phyloP scores from a whole-genome alignment of 64 coral and sea anemone species.

The Acropora tenuis region DNA sequence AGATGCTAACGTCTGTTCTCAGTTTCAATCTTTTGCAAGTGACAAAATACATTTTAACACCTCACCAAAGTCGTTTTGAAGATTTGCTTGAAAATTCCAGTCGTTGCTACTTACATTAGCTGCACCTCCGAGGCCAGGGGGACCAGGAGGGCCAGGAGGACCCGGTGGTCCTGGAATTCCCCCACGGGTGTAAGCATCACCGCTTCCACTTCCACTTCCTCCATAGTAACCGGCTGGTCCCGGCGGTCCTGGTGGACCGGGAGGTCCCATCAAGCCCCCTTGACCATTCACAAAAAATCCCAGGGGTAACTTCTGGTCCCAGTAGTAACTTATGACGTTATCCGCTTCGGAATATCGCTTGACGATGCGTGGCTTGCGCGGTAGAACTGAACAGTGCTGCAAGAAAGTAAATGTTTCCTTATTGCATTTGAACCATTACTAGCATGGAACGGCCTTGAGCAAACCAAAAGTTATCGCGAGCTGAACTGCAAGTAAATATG shows the following conservation, averaged over 20 bases:
- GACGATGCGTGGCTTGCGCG: slow-evolving; percentile 17
- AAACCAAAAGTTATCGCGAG: no score
- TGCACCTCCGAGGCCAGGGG: slow-evolving; percentile 14
- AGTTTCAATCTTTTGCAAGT: background rate
- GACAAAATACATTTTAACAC: background rate
- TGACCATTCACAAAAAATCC: slow-evolving; percentile 90
- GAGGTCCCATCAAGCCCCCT: slow-evolving; percentile 56
- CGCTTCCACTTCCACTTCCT: slow-evolving; percentile 87
- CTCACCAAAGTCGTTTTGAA: background rate
- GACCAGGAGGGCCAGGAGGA: slow-evolving; percentile 86
- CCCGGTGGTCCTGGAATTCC: slow-evolving; percentile 84
- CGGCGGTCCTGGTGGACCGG: slow-evolving; percentile 74
- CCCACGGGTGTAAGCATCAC: slow-evolving; percentile 46
- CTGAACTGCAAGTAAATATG: no score
- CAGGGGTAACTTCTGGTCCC: slow-evolving; percentile 79
- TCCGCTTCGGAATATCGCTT: slow-evolving; percentile 11
- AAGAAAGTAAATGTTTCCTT: background rate
- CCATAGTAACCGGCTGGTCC: slow-evolving; percentile 29
- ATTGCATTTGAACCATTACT: background rate
- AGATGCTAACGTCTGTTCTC: no score
- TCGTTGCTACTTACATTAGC: background rate
- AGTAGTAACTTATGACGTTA: slow-evolving; percentile 51
- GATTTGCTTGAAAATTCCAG: background rate
- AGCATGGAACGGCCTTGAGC: background rate
- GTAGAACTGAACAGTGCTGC: slow-evolving; percentile 39